Conservation (phyloP, 2,113 vertebrate species). For the Cairina moschata region DNA sequence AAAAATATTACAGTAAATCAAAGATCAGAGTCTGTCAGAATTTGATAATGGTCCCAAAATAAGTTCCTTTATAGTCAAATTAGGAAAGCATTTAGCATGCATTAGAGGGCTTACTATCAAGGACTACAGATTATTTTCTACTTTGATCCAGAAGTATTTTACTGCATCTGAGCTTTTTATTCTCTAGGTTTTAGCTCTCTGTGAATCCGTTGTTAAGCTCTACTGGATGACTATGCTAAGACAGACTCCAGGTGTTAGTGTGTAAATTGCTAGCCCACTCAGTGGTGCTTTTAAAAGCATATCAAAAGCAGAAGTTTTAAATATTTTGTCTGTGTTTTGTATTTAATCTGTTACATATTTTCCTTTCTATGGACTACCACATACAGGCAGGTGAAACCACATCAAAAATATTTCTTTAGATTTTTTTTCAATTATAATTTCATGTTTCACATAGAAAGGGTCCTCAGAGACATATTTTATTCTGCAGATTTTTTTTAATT, state of each 20-base stretch:
- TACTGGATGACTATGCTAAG: background rate
- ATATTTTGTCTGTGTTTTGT: background rate
- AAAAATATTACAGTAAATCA: background rate
- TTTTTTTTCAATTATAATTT: background rate
- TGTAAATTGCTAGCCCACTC: background rate
- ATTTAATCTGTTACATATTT: background rate
- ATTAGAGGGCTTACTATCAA: background rate
- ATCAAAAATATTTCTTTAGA: background rate
- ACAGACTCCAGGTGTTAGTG: background rate
- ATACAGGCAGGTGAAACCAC: background rate
- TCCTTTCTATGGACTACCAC: background rate
- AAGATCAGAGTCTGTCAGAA: background rate
- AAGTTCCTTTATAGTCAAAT: background rate
- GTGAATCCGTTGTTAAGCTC: background rate
- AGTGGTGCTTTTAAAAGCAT: background rate
- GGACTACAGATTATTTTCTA: background rate
- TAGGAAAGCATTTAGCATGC: background rate
- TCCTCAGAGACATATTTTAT: background rate
- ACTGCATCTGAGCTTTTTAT: background rate
- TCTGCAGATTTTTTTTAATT: background rate
- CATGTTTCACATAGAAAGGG: background rate
- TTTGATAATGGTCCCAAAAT: background rate
- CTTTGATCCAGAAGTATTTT: background rate
- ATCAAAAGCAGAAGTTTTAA: background rate
- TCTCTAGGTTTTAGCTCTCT: background rate